phyloP scores from a whole-genome alignment of 2,888 invertebrate species.

The Uropetala carovei region DNA sequence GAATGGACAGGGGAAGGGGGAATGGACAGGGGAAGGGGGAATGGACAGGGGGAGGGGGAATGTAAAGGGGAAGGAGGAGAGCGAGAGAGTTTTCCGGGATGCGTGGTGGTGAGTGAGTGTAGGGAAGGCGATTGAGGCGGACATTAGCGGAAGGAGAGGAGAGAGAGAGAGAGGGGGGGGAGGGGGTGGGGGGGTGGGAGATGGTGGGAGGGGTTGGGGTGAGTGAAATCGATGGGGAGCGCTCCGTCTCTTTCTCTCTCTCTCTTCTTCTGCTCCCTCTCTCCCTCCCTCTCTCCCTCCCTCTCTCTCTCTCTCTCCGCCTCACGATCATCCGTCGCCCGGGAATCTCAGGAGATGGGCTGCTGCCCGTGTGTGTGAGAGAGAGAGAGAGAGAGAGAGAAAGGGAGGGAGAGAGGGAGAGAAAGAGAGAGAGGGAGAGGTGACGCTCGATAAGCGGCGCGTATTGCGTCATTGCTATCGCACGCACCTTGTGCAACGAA shows the following conservation, averaged over 20 bases:
- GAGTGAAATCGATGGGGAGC: conserved; percentile 42
- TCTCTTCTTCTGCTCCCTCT: background rate
- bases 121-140: conserved; percentile 26
- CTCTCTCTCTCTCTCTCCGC: background rate
- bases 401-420: background rate
- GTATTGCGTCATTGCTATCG: conserved; percentile 55
- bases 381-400: background rate
- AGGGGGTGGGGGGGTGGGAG: background rate
- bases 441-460: conserved; percentile 56
- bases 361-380: conserved; percentile 4
- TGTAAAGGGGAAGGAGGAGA: background rate
- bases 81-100: conserved; percentile 3
- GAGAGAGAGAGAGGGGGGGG: background rate
- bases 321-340: conserved; percentile 59
- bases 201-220: background rate
- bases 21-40: background rate
- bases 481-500: conserved; percentile 37
- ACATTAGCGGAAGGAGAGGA: conserved; percentile 32
- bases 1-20: background rate
- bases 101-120: background rate
- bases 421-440: background rate
- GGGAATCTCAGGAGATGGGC: conserved; percentile 45
- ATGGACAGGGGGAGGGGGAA: background rate
- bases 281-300: background rate
- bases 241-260: background rate